phyloP scores from a whole-genome alignment of 2,888 invertebrate genomes.

The Glomeris marginata region DNA sequence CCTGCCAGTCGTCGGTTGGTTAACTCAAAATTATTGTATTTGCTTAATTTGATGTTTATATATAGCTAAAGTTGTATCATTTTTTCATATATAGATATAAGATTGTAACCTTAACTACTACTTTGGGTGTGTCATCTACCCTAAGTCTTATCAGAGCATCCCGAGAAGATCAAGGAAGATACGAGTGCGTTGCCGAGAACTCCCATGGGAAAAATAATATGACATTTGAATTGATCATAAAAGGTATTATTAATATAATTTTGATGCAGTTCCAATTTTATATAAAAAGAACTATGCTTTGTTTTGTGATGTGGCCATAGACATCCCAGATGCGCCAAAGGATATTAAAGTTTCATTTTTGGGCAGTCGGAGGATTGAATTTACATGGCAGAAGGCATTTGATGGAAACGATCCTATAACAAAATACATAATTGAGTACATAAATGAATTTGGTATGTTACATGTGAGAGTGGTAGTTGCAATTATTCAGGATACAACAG shows the following conservation, averaged over 20 bases:
- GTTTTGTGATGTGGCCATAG: no score
- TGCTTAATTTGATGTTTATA: neutral
- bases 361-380: slow-evolving; percentile 22
- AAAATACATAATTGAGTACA: slow-evolving; percentile 26
- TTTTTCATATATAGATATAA: slow-evolving; percentile 4
- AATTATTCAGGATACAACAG: neutral
- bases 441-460: slow-evolving; percentile 3
- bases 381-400: slow-evolving; percentile 26
- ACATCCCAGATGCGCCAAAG: no score
- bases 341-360: slow-evolving; percentile 17
- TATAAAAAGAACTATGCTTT: no score
- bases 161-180: slow-evolving; percentile 2
- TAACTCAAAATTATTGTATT: neutral
- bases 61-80: neutral
- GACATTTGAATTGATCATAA: slow-evolving; percentile 39
- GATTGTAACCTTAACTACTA: neutral
- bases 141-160: neutral
- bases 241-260: slow-evolving; percentile 43
- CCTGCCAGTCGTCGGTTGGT: neutral
- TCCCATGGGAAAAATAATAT: slow-evolving; percentile 1
- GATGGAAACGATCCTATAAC: slow-evolving; percentile 27
- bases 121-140: neutral
- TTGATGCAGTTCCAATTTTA: no score
- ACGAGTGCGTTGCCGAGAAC: slow-evolving; percentile 4
- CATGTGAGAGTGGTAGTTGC: neutral